phyloP scores from a whole-genome alignment of 2,797 vertebrate genomes.

The Pagetopsis macropterus region DNA sequence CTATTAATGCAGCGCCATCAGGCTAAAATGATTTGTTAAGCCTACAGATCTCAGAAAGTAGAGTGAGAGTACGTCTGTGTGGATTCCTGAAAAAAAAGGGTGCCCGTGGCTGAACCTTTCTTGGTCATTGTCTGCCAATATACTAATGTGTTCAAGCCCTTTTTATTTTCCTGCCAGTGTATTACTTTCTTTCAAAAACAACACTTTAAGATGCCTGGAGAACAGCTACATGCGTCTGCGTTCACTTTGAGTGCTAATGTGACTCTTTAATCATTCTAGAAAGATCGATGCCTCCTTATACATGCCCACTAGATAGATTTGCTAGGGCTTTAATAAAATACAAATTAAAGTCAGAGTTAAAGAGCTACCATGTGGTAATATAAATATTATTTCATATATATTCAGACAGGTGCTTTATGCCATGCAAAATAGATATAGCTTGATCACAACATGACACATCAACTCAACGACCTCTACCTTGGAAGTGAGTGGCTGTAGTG shows the following conservation, averaged over 20 bases:
- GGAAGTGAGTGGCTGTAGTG: constrained; percentile 37
- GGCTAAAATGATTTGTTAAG: background rate
- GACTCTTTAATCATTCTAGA: background rate
- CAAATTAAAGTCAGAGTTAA: background rate
- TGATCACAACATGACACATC: background rate
- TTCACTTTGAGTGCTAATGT: background rate
- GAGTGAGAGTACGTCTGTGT: background rate
- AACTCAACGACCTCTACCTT: constrained; percentile 49
- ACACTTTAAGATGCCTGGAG: background rate
- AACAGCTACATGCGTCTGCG: background rate
- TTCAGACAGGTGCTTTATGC: background rate
- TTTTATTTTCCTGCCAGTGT: background rate
- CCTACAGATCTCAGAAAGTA: background rate
- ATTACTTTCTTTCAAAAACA: constrained; percentile 1
- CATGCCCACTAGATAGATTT: background rate
- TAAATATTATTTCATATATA: background rate
- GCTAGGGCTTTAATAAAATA: background rate
- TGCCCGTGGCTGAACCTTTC: background rate
- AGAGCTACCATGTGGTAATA: background rate
- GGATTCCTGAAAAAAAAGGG: background rate
- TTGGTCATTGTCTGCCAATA: background rate
- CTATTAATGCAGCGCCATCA: background rate
- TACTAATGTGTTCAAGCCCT: background rate
- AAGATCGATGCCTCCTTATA: background rate
- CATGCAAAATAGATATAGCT: background rate